These are phyloP conservation scores for Florisuga fusca DNA, from an alignment of 2,797 vertebrate genomes.

Conservation along the genomic window DNA sequence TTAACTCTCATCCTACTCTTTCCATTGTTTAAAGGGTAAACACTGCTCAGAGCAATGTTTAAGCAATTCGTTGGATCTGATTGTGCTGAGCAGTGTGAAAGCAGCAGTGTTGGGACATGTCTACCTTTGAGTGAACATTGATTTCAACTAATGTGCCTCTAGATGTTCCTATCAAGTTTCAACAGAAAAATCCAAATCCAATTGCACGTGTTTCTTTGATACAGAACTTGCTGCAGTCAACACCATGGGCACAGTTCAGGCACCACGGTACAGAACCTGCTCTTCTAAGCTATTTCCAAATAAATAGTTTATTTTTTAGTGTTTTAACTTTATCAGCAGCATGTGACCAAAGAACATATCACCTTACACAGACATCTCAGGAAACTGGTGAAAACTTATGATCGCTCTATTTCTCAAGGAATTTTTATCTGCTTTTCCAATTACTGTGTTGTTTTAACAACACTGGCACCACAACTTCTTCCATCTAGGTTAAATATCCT, in stretches of 20 bases:
- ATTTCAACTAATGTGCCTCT: rapidly evolving
- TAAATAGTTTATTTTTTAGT: neutral
- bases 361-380: neutral
- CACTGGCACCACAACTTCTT: neutral
- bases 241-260: neutral
- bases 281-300: neutral
- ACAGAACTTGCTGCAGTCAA: rapidly evolving
- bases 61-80: neutral
- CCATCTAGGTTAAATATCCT: neutral
- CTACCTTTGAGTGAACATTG: neutral
- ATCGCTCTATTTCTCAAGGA: neutral
- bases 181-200: neutral
- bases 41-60: too few species aligned
- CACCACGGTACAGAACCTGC: neutral
- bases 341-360: neutral
- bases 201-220: rapidly evolving
- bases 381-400: neutral
- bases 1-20: neutral
- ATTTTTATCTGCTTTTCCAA: neutral
- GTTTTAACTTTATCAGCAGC: neutral
- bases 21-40: neutral
- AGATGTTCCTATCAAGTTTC: neutral
- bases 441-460: neutral
- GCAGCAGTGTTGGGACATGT: neutral
- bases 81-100: neutral